These are phyloP conservation scores for Adoxophyes honmai DNA, from an alignment of 1,140 invertebrate genomes.

Conservation along the genomic window DNA sequence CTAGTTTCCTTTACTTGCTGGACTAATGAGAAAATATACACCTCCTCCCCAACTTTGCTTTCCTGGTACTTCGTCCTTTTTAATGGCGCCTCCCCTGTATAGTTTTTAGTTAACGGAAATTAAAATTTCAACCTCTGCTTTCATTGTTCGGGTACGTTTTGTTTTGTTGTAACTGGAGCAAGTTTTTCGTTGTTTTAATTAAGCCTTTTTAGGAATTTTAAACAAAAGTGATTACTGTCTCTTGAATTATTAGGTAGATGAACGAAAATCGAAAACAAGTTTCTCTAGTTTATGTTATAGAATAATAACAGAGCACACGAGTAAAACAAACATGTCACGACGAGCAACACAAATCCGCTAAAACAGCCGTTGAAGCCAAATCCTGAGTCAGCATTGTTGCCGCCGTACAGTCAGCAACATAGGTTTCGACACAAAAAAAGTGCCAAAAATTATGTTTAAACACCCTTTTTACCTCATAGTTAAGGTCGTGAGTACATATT, in stretches of 20 bases:
- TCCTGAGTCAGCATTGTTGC: not conserved
- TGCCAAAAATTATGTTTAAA: too few species aligned
- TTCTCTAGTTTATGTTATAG: too few species aligned
- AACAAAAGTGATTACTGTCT: too few species aligned
- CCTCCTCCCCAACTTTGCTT: conserved; percentile 9
- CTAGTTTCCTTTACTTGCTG: conserved; percentile 10
- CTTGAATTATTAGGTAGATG: too few species aligned
- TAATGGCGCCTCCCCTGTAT: conserved; percentile 3
- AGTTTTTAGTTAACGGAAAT: conserved; percentile 7
- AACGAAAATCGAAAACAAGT: too few species aligned
- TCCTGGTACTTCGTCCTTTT: conserved; percentile 8
- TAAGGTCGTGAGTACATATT: too few species aligned
- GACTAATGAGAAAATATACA: conserved; percentile 15
- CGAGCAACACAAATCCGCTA: not conserved
- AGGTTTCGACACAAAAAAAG: too few species aligned
- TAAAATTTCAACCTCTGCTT: not conserved
- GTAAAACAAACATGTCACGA: not conserved
- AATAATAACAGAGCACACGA: too few species aligned
- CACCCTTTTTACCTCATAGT: too few species aligned
- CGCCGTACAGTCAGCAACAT: not conserved
- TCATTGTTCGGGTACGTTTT: not conserved
- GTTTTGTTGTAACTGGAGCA: too few species aligned
- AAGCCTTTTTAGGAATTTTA: too few species aligned
- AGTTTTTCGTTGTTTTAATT: too few species aligned
- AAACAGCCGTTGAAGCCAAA: not conserved